Evolutionary conservation across 2,113 vertebrate species (phyloP).

Genomic region (Genyomyrus donnyi): DNA sequence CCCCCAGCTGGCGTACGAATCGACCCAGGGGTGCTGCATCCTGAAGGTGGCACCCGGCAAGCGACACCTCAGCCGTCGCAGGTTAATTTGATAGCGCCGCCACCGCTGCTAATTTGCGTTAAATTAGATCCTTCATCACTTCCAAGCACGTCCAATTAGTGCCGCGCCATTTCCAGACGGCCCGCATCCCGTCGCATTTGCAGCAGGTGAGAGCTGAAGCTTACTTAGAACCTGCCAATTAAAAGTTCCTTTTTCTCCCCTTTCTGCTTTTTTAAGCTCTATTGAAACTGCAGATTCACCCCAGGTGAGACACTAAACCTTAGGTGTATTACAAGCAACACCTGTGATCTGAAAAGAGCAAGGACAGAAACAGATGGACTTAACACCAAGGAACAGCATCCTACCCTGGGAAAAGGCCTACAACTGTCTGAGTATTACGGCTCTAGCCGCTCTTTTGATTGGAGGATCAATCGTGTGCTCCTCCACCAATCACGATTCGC

Average conservation of each 20-base stretch:
- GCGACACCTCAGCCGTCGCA: constrained; percentile 20
- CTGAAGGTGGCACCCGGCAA: constrained; percentile 30
- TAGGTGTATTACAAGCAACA: not conserved
- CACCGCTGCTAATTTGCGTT: constrained; percentile 53
- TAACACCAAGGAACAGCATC: not conserved
- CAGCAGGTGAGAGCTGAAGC: constrained; percentile 35
- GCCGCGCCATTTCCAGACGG: constrained; percentile 32
- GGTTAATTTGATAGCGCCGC: constrained; percentile 47
- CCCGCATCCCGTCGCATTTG: constrained; percentile 34
- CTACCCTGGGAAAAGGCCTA: not conserved
- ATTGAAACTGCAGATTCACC: not conserved
- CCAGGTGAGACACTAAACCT: constrained; percentile 24
- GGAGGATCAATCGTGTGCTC: not conserved
- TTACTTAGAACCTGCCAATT: constrained; percentile 45
- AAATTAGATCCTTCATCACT: constrained; percentile 40
- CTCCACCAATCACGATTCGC: not conserved
- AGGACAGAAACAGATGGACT: not conserved
- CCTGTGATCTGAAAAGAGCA: not conserved
- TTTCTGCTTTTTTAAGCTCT: not conserved
- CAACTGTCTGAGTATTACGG: not conserved
- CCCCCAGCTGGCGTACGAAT: not conserved
- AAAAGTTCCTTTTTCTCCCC: constrained; percentile 19
- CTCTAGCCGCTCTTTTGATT: not conserved
- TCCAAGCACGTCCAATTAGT: constrained; percentile 48
- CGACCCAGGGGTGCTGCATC: constrained; percentile 22